phyloP scores from a whole-genome alignment of 2,888 invertebrate species.

The Drosophila silvestris region DNA sequence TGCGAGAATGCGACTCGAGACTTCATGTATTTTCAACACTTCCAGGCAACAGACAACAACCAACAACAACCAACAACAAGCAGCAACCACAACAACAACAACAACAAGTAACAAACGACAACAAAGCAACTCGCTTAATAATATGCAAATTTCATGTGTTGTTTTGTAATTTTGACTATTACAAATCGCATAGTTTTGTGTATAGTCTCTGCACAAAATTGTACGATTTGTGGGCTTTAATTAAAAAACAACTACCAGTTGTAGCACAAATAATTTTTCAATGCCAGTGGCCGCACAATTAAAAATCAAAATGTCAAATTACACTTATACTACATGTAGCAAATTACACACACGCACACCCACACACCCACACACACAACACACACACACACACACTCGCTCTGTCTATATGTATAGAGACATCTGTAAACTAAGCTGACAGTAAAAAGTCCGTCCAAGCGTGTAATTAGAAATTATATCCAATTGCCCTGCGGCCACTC shows the following conservation, averaged over 20 bases:
- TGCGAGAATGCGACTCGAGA: constrained; percentile 34
- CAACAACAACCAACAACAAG: neutral
- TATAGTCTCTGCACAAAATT: neutral
- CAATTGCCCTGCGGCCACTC: constrained; percentile 84
- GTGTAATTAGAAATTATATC: constrained; percentile 85
- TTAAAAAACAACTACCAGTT: constrained; percentile 60
- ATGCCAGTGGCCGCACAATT: constrained; percentile 73
- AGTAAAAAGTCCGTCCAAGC: constrained; percentile 83
- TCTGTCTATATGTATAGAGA: constrained; percentile 65
- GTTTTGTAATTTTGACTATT: constrained; percentile 70
- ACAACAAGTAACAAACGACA: constrained; percentile 3
- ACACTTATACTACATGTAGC: constrained; percentile 77
- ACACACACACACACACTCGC: constrained; percentile 21
- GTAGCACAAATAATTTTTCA: constrained; percentile 64
- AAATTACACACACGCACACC: constrained; percentile 68
- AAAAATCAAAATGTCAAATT: constrained; percentile 76
- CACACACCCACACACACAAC: constrained; percentile 38
- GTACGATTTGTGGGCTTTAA: constrained; percentile 46
- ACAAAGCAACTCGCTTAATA: constrained; percentile 51
- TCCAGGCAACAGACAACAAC: constrained; percentile 19
- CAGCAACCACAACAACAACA: constrained; percentile 4
- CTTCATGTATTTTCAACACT: constrained; percentile 51
- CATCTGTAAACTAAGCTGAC: constrained; percentile 82
- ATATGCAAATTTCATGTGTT: constrained; percentile 76
- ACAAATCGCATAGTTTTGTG: constrained; percentile 44